Percentiles rank a stretch among this genome's conserved stretches.
Evolutionary conservation across 1,140 invertebrate species (phyloP).

Genomic region (Orchestia grillus): DNA sequence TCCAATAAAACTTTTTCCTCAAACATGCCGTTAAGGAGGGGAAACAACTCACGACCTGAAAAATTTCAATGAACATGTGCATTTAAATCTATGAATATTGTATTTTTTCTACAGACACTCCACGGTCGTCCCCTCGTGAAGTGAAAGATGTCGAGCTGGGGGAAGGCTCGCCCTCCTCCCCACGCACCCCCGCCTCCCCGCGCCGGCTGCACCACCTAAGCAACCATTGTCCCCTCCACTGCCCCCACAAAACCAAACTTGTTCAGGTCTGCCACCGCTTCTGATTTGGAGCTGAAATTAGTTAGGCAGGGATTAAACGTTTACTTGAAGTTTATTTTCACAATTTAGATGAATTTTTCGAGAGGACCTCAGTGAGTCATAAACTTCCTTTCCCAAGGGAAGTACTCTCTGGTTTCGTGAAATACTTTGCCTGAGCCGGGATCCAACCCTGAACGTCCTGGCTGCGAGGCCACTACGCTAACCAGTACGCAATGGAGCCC

Average conservation of each 20-base stretch:
- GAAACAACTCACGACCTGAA: too few relatives aligned
- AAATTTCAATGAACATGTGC: not conserved
- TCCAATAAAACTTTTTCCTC: not conserved
- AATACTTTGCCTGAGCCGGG: too few relatives aligned
- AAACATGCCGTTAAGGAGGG: too few relatives aligned
- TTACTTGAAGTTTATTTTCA: not conserved
- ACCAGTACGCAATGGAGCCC: too few relatives aligned
- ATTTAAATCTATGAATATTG: not conserved
- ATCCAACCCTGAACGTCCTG: too few relatives aligned
- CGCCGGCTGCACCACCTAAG: not conserved
- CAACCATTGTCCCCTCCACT: slow-evolving; percentile 37
- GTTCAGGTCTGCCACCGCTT: not conserved
- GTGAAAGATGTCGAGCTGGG: slow-evolving; percentile 21
- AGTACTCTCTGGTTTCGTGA: too few relatives aligned
- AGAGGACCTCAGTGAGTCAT: too few relatives aligned
- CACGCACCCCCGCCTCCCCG: slow-evolving; percentile 32
- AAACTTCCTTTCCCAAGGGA: too few relatives aligned
- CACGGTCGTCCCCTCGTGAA: not conserved
- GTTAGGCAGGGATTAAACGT: not conserved
- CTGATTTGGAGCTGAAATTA: not conserved
- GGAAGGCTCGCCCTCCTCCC: slow-evolving; percentile 5
- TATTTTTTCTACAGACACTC: slow-evolving; percentile 15
- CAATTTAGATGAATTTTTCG: not conserved
- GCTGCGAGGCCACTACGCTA: too few relatives aligned
- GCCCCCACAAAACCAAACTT: slow-evolving; percentile 37